Conservation (phyloP, 2,888 invertebrate genomes). For the Mythimna loreyi region DNA sequence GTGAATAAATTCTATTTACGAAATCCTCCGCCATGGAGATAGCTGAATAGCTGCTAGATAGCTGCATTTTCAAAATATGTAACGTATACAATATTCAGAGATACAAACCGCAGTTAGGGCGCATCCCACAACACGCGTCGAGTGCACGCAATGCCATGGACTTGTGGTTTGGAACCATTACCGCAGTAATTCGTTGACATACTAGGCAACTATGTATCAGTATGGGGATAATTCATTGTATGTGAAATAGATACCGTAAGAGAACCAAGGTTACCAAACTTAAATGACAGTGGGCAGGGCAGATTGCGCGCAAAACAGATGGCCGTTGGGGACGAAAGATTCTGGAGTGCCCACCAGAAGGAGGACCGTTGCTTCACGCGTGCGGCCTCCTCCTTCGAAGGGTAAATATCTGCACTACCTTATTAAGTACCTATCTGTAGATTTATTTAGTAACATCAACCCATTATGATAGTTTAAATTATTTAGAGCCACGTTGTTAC, state of each 20-base stretch:
- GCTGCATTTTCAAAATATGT: slow-evolving; percentile 25
- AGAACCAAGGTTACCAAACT: too few relatives aligned
- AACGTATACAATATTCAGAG: slow-evolving; percentile 36
- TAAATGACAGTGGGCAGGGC: too few relatives aligned
- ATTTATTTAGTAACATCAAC: neutral
- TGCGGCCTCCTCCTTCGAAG: too few relatives aligned
- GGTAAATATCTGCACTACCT: too few relatives aligned
- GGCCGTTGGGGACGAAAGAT: too few relatives aligned
- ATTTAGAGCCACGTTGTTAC: neutral
- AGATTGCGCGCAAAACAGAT: too few relatives aligned
- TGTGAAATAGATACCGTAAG: neutral
- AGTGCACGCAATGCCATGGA: slow-evolving; percentile 59
- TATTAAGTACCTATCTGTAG: neutral
- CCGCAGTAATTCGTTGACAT: slow-evolving; percentile 26
- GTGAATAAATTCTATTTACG: neutral
- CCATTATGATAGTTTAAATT: neutral
- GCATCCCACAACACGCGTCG: slow-evolving; percentile 64
- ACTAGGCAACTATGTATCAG: neutral
- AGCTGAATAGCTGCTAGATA: neutral
- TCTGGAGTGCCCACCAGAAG: too few relatives aligned
- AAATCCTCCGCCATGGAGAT: neutral
- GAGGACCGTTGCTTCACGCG: too few relatives aligned
- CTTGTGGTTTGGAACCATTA: slow-evolving; percentile 60
- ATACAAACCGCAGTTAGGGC: slow-evolving; percentile 63
- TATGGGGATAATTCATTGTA: neutral